These are phyloP conservation scores for Harpalus rufipes DNA, from an alignment of 2,888 invertebrate species.

Conservation along the genomic window DNA sequence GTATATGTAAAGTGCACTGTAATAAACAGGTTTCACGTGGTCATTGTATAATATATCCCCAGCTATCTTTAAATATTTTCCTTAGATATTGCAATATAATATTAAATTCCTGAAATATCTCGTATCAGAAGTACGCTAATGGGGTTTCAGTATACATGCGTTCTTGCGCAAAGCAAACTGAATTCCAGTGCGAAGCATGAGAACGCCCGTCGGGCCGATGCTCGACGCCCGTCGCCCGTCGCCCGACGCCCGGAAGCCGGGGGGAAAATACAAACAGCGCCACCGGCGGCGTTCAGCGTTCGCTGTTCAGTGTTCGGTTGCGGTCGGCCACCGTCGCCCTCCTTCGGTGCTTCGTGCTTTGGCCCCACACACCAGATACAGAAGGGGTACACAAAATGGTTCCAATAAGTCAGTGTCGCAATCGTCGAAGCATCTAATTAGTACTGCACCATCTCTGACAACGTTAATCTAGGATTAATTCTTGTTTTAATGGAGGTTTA, in stretches of 20 bases:
- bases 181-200: conserved; percentile 60
- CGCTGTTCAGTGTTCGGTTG: conserved; percentile 19
- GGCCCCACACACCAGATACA: conserved; percentile 10
- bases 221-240: conserved; percentile 9
- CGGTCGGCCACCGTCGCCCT: conserved; percentile 31
- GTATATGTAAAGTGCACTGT: conserved; percentile 54
- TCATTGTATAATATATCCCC: conserved; percentile 62
- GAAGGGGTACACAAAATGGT: conserved; percentile 66
- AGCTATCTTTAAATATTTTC: conserved; percentile 64
- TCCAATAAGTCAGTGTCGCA: conserved; percentile 77
- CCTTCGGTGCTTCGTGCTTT: conserved; percentile 57
- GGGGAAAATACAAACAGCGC: conserved; percentile 44
- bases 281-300: conserved; percentile 9
- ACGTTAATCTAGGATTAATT: conserved; percentile 77
- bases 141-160: conserved; percentile 65
- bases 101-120: conserved; percentile 73
- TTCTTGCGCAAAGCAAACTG: conserved; percentile 65
- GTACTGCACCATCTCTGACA: conserved; percentile 77
- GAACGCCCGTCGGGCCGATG: conserved; percentile 19
- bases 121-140: conserved; percentile 70
- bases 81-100: conserved; percentile 68
- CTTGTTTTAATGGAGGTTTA: conserved; percentile 74
- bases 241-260: neutral
- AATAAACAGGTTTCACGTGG: conserved; percentile 57
- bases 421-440: conserved; percentile 78